Conservation (phyloP, 2,113 vertebrate species). For the Stomatorhinus ivindoensis region DNA sequence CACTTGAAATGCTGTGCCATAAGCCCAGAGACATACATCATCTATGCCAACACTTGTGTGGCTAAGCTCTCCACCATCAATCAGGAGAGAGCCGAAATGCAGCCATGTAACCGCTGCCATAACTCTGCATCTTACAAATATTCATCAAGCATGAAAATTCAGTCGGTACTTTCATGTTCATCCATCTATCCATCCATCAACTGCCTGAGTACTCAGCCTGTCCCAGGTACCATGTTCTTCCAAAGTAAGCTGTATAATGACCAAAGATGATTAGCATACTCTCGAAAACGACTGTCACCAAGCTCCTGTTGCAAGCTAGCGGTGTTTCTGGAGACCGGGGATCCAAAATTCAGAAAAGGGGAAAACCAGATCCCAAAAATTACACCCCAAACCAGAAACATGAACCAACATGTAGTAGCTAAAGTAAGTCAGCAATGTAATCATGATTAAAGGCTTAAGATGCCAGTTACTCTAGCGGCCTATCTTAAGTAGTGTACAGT, state of each 20-base stretch:
- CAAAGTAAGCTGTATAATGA: not conserved
- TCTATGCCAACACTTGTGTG: not conserved
- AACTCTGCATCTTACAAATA: not conserved
- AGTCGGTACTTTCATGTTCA: not conserved
- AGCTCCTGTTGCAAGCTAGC: not conserved
- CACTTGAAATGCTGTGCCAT: not conserved
- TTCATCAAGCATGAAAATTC: not conserved
- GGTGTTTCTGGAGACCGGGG: not conserved
- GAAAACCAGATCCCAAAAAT: not conserved
- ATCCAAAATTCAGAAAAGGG: not conserved
- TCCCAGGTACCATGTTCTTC: not conserved
- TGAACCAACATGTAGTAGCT: not conserved
- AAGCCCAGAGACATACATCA: not conserved
- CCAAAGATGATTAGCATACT: not conserved
- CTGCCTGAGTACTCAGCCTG: not conserved
- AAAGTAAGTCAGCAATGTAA: not conserved
- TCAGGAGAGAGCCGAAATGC: not conserved
- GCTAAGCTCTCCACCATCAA: not conserved
- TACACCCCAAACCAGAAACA: not conserved
- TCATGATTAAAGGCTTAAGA: not conserved
- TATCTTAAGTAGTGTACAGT: not conserved
- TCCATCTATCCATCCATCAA: not conserved
- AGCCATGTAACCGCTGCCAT: not conserved
- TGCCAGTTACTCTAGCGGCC: constrained; percentile 2
- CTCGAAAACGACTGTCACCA: not conserved